Evolutionary conservation across 2,888 invertebrate species (phyloP).

Genomic region (Pachymerium ferrugineum): DNA sequence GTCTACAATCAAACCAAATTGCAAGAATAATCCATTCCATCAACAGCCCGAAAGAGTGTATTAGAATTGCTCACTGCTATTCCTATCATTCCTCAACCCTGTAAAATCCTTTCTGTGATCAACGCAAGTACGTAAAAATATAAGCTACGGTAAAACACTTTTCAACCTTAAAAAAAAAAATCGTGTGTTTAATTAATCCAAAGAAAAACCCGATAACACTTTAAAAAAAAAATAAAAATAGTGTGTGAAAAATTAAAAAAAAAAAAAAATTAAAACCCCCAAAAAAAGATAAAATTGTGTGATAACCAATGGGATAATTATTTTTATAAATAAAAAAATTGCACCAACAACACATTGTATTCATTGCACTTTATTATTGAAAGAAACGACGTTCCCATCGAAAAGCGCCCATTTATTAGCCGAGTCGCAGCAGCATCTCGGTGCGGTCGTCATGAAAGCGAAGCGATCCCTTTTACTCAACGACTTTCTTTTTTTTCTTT

Average conservation of each 20-base stretch:
- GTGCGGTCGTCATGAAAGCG: neutral
- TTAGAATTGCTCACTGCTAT: conserved; percentile 15
- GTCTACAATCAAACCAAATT: too few species aligned
- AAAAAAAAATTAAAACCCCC: too few species aligned
- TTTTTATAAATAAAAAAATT: conserved; percentile 23
- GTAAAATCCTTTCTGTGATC: conserved; percentile 13
- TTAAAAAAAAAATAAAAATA: too few species aligned
- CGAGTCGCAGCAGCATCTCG: neutral
- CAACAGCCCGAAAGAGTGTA: too few species aligned
- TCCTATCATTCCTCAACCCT: neutral
- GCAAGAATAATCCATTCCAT: too few species aligned
- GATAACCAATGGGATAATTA: conserved; percentile 27
- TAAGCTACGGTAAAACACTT: neutral
- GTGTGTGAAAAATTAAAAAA: conserved; percentile 16
- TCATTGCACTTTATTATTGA: conserved; percentile 8
- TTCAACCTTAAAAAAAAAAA: neutral
- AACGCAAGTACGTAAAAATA: neutral
- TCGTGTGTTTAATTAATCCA: neutral
- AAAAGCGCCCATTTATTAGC: conserved; percentile 11
- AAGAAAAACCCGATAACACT: neutral
- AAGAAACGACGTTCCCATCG: neutral
- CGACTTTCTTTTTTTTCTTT: conserved; percentile 13
- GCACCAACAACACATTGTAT: conserved; percentile 20
- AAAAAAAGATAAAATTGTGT: conserved; percentile 12
- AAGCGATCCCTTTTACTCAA: neutral